Percentiles rank a stretch among this genome's conserved stretches.
These are phyloP conservation scores for Chymomyza costata DNA, from an alignment of 1,140 invertebrate species.

Conservation along the genomic window DNA sequence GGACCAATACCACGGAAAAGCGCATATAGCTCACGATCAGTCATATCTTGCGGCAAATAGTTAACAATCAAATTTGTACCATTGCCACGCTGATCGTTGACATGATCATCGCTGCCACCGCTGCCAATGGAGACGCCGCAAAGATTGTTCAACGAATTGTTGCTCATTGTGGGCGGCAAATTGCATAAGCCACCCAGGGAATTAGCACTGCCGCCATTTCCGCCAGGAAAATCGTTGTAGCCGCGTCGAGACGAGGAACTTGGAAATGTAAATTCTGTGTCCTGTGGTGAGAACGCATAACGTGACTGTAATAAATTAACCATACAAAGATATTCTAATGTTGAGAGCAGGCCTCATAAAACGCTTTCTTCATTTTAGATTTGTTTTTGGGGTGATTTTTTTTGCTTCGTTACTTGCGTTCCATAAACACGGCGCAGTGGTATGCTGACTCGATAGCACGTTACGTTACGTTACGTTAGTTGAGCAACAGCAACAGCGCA, in stretches of 20 bases:
- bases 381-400: conserved; percentile 7
- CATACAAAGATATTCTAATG: conserved; percentile 69
- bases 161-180: conserved; percentile 66
- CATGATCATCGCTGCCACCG: conserved; percentile 55
- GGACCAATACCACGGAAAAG: conserved; percentile 92
- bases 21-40: conserved; percentile 91
- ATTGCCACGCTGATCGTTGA: conserved; percentile 55
- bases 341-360: conserved; percentile 66
- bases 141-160: conserved; percentile 68
- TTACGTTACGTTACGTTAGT: too few relatives aligned
- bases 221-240: conserved; percentile 67
- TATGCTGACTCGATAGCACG: too few relatives aligned
- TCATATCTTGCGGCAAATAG: conserved; percentile 95
- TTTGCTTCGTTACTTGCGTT: too few relatives aligned
- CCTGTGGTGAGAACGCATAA: conserved; percentile 76
- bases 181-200: conserved; percentile 59
- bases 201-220: conserved; percentile 62
- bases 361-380: conserved; percentile 23
- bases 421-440: too few relatives aligned
- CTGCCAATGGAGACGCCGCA: conserved; percentile 58
- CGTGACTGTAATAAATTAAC: conserved; percentile 74
- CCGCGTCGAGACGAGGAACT: conserved; percentile 65
- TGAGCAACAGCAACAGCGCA: too few relatives aligned
- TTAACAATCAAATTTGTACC: conserved; percentile 94
- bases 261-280: conserved; percentile 75